Evolutionary conservation across 2,888 invertebrate species (phyloP).

Genomic region (Meloe dianella): DNA sequence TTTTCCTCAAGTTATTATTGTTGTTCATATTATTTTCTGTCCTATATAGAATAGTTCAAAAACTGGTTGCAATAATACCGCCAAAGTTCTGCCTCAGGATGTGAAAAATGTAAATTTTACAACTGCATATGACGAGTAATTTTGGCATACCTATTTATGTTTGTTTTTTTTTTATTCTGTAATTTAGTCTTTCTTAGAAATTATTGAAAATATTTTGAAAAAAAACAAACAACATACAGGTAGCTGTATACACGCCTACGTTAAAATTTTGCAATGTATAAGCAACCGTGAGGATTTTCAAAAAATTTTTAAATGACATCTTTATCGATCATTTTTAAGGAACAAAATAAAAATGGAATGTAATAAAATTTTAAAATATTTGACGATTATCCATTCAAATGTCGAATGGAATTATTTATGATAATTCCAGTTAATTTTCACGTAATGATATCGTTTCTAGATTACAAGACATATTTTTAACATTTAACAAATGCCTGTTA

Average conservation of each 20-base stretch:
- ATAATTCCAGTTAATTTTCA: neutral
- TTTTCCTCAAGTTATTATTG: neutral
- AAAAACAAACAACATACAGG: conserved; percentile 19
- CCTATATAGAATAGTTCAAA: conserved; percentile 45
- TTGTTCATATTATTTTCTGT: conserved; percentile 47
- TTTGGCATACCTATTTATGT: conserved; percentile 40
- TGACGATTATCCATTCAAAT: neutral
- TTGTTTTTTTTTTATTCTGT: conserved; percentile 29
- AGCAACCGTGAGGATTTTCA: conserved; percentile 16
- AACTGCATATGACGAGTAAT: conserved; percentile 44
- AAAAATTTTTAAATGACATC: conserved; percentile 17
- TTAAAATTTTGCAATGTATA: neutral
- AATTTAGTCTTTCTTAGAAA: neutral
- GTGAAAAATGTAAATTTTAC: conserved; percentile 51
- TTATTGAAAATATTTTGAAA: neutral
- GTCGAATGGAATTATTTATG: conserved; percentile 2
- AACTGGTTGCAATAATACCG: conserved; percentile 42
- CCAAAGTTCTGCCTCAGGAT: conserved; percentile 49
- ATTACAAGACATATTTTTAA: neutral
- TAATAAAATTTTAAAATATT: conserved; percentile 2
- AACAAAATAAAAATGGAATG: neutral
- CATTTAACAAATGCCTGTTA: neutral
- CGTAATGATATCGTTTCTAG: neutral
- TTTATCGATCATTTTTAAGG: conserved; percentile 13
- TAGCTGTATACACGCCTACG: conserved; percentile 23